phyloP scores from a whole-genome alignment of 1,140 invertebrate species.

The Adelges cooleyi region DNA sequence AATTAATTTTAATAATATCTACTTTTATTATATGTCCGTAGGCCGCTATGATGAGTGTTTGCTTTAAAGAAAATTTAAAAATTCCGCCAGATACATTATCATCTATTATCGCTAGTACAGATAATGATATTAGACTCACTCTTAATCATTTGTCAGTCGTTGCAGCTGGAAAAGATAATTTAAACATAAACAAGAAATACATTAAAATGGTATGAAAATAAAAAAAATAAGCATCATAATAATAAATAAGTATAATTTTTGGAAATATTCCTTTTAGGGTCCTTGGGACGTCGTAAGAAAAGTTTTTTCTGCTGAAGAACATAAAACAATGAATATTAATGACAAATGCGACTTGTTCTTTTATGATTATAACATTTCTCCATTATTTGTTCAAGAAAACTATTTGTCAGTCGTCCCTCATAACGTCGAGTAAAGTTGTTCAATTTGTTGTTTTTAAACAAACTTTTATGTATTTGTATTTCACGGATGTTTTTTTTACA shows the following conservation, averaged over 20 bases:
- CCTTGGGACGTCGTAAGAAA: constrained; percentile 88
- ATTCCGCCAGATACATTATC: constrained; percentile 61
- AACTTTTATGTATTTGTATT: constrained; percentile 34
- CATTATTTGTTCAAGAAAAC: constrained; percentile 97
- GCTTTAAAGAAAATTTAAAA: constrained; percentile 83
- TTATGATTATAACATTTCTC: constrained; percentile 87
- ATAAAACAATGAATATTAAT: constrained; percentile 65
- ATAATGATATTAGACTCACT: constrained; percentile 88
- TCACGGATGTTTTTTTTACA: constrained; percentile 31
- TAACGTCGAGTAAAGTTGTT: constrained; percentile 12
- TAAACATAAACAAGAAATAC: constrained; percentile 56
- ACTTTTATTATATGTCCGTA: constrained; percentile 39
- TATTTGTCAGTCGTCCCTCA: constrained; percentile 64
- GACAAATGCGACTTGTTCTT: constrained; percentile 93
- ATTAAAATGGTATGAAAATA: constrained; percentile 53
- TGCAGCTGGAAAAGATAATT: constrained; percentile 43
- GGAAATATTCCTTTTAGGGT: constrained; percentile 43
- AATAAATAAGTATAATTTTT: too few species aligned
- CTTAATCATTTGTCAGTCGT: constrained; percentile 74
- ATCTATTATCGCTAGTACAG: constrained; percentile 75
- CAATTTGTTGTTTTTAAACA: constrained; percentile 31
- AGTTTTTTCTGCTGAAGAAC: constrained; percentile 74
- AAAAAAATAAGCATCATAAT: not conserved
- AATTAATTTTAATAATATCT: not conserved
- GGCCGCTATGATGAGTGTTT: constrained; percentile 79